Conservation (phyloP, 1,140 invertebrate species). For the Monomorium pharaonis region DNA sequence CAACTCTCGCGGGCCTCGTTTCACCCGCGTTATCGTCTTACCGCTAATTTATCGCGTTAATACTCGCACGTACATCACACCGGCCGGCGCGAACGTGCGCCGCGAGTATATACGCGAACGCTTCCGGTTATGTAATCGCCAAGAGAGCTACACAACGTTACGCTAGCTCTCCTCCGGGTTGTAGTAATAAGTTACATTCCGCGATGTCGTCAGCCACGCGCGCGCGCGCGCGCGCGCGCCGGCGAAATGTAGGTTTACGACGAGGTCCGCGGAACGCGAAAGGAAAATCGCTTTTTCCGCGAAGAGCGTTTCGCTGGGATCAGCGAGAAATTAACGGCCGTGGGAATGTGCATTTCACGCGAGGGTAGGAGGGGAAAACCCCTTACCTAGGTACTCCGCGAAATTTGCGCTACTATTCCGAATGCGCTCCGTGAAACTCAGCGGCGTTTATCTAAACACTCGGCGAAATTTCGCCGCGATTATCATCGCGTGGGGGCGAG, state of each 20-base stretch:
- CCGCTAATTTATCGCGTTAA: constrained; percentile 6
- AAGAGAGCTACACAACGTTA: constrained; percentile 1
- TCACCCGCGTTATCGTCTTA: background rate
- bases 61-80: too few species aligned
- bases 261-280: background rate
- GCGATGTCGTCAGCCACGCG: constrained; percentile 62
- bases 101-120: constrained; percentile 1
- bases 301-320: background rate
- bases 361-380: too few species aligned
- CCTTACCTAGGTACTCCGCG: background rate
- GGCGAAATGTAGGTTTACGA: constrained; percentile 65
- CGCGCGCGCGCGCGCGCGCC: too few species aligned
- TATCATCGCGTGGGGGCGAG: background rate
- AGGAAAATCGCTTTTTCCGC: constrained; percentile 16
- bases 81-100: background rate
- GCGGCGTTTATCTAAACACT: too few species aligned
- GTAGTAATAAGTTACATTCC: constrained; percentile 49
- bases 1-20: background rate
- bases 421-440: background rate
- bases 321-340: background rate
- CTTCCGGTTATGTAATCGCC: constrained; percentile 53
- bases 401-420: background rate
- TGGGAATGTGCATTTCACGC: background rate
- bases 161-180: constrained; percentile 19
- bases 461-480: too few species aligned